These are phyloP conservation scores for Xestoiulus laeticollis DNA, from an alignment of 2,888 invertebrate species.

Conservation along the genomic window DNA sequence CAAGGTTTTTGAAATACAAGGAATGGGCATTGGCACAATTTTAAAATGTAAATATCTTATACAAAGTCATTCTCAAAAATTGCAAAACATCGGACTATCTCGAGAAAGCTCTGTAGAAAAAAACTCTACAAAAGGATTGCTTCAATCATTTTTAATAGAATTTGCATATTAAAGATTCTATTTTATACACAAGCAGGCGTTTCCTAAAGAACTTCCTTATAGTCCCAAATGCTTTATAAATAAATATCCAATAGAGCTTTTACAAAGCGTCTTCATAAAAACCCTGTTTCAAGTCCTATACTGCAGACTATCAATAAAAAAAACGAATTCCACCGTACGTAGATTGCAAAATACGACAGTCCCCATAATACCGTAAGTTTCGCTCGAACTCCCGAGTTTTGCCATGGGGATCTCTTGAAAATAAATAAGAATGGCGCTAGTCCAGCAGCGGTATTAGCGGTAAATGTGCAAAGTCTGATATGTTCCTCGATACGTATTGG, in stretches of 20 bases:
- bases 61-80: not conserved
- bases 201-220: not conserved
- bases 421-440: conserved; percentile 11
- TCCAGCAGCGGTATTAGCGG: not conserved
- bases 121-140: no score
- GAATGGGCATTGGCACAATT: not conserved
- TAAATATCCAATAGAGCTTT: not conserved
- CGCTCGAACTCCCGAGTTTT: not conserved
- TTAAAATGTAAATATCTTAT: not conserved
- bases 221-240: not conserved
- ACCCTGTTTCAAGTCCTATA: not conserved
- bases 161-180: no score
- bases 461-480: conserved; percentile 47
- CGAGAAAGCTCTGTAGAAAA: no score
- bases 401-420: not conserved
- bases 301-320: not conserved
- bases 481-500: conserved; percentile 12
- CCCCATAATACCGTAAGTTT: not conserved
- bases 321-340: not conserved
- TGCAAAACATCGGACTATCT: not conserved
- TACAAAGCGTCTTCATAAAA: not conserved
- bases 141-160: no score
- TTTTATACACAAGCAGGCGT: not conserved
- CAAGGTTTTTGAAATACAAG: not conserved
- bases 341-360: not conserved